A percentile compares a stretch with the other conserved stretches of the same genome.
phyloP scores from a whole-genome alignment of 1,140 invertebrate genomes.

The Charaxes varanes region DNA sequence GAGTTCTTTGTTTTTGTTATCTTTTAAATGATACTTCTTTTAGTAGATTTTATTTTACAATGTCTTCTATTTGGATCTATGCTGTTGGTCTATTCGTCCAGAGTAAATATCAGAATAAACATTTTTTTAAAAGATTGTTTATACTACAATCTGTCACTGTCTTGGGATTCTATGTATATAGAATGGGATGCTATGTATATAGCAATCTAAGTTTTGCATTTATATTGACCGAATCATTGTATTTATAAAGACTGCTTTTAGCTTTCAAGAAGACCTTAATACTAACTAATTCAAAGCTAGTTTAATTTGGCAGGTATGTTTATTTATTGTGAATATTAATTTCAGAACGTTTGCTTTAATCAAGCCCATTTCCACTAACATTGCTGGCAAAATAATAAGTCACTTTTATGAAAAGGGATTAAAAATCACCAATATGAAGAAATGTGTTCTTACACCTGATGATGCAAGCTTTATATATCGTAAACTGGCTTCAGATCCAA shows the following conservation, averaged over 20 bases:
- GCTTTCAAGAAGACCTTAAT: too few species aligned
- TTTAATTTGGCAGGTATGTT: too few species aligned
- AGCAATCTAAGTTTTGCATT: too few species aligned
- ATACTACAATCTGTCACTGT: too few species aligned
- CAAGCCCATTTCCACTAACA: conserved; percentile 81
- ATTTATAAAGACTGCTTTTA: too few species aligned
- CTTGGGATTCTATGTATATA: too few species aligned
- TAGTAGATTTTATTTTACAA: neutral
- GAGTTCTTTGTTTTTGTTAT: conserved; percentile 32
- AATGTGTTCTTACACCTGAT: conserved; percentile 77
- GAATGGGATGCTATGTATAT: too few species aligned
- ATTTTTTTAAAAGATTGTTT: neutral
- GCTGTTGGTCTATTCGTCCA: neutral
- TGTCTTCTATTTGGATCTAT: neutral
- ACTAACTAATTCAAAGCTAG: too few species aligned
- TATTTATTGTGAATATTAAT: too few species aligned
- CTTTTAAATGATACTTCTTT: neutral
- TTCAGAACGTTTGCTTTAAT: conserved; percentile 85
- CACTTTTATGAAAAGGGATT: conserved; percentile 79
- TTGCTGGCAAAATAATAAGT: conserved; percentile 84
- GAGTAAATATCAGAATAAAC: neutral
- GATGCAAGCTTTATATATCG: conserved; percentile 78
- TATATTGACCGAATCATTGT: too few species aligned
- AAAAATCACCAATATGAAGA: conserved; percentile 83
- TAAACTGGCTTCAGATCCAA: conserved; percentile 73